Evolutionary conservation across 2,888 invertebrate genomes (phyloP).

Genomic region (Saturnia pavonia): DNA sequence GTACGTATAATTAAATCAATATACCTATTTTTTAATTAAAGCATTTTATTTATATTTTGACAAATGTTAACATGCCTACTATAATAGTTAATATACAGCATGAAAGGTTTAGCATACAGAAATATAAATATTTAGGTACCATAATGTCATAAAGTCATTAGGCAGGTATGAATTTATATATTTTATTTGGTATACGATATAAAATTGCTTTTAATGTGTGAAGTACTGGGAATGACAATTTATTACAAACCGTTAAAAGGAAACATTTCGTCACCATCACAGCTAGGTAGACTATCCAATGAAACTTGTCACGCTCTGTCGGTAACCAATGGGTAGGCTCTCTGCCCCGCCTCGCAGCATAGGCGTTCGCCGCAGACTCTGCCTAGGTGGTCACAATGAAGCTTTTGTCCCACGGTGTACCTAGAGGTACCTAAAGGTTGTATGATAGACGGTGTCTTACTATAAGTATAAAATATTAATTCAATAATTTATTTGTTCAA

Average conservation of each 20-base stretch:
- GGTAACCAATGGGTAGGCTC: conserved; percentile 72
- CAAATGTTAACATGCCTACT: too few relatives aligned
- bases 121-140: too few relatives aligned
- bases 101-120: too few relatives aligned
- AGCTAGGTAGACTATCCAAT: conserved; percentile 73
- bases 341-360: conserved; percentile 73
- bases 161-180: background rate
- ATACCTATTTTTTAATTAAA: too few relatives aligned
- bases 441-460: conserved; percentile 13
- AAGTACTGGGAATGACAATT: conserved; percentile 37
- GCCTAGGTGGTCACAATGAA: conserved; percentile 58
- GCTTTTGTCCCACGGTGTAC: conserved; percentile 27
- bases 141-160: background rate
- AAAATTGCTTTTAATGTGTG: background rate
- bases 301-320: conserved; percentile 75
- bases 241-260: conserved; percentile 63
- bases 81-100: too few relatives aligned
- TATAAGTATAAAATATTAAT: background rate
- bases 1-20: too few relatives aligned
- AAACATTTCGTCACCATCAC: conserved; percentile 73
- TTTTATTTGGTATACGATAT: background rate
- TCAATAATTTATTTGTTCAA: background rate
- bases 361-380: conserved; percentile 65
- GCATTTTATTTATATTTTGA: too few relatives aligned
- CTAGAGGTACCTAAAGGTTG: conserved; percentile 17